Percentiles rank a stretch among this genome's conserved stretches.
phyloP scores from a whole-genome alignment of 2,888 invertebrate genomes.

The Automeris io region DNA sequence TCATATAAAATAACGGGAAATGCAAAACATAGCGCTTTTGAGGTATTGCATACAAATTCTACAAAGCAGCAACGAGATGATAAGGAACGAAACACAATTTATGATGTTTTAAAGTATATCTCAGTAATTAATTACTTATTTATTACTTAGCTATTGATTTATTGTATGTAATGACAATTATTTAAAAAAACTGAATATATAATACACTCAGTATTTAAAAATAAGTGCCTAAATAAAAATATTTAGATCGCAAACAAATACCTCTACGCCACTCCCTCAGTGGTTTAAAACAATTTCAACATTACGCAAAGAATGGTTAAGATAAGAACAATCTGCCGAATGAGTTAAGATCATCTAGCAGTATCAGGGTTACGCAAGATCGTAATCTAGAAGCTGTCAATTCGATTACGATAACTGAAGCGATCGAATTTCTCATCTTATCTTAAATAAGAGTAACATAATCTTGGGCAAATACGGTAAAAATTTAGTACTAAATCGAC shows the following conservation, averaged over 20 bases:
- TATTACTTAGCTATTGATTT: no score
- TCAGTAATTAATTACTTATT: no score
- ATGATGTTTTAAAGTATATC: no score
- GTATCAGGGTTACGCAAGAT: constrained; percentile 60
- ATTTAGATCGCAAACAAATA: constrained; percentile 7
- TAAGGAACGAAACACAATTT: no score
- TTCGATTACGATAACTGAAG: constrained; percentile 36
- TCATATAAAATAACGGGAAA: no score
- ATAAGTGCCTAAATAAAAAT: not conserved
- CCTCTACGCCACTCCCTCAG: constrained; percentile 24
- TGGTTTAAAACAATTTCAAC: constrained; percentile 41
- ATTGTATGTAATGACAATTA: constrained; percentile 15
- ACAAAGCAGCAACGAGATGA: no score
- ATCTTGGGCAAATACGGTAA: constrained; percentile 25
- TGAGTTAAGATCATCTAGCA: constrained; percentile 31
- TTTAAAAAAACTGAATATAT: no score
- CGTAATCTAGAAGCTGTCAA: constrained; percentile 61
- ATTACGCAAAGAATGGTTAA: constrained; percentile 30
- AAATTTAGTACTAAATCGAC: constrained; percentile 37
- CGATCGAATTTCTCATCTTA: constrained; percentile 48
- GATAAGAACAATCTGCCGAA: constrained; percentile 48
- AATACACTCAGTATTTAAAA: not conserved
- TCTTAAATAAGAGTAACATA: constrained; percentile 34
- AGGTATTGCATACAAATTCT: no score
- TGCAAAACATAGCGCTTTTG: no score